Conservation (phyloP, 1,140 invertebrate genomes). For the Ctenoplectra terminalis region DNA sequence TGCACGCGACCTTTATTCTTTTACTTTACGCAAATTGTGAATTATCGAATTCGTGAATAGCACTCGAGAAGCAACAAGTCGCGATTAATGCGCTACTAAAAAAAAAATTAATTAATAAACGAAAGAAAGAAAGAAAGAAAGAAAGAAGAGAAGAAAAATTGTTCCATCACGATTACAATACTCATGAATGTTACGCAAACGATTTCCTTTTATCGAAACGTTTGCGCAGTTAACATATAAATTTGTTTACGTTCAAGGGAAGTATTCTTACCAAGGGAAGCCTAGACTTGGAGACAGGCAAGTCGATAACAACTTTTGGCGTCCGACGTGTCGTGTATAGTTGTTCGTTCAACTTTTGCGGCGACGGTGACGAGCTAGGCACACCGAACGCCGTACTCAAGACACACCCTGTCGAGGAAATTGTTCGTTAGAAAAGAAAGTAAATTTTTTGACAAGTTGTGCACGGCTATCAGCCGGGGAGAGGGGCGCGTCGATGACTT, state of each 20-base stretch:
- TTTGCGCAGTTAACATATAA: background rate
- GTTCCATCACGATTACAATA: no score
- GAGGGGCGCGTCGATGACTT: background rate
- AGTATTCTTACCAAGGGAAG: constrained; percentile 48
- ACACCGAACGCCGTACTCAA: constrained; percentile 57
- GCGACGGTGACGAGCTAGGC: constrained; percentile 36
- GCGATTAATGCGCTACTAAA: no score
- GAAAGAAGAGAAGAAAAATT: no score
- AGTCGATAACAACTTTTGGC: constrained; percentile 44
- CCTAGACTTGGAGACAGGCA: constrained; percentile 47
- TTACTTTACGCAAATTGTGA: background rate
- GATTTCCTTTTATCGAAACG: background rate
- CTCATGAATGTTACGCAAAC: background rate
- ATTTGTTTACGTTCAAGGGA: background rate
- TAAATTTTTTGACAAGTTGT: background rate
- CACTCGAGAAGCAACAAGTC: background rate
- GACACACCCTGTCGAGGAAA: constrained; percentile 61
- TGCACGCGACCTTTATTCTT: background rate
- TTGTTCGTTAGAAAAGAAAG: background rate
- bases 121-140: no score
- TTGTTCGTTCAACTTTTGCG: constrained; percentile 51
- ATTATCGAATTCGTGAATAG: background rate
- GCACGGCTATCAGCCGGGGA: accelerated
- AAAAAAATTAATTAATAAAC: no score
- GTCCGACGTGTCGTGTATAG: constrained; percentile 62